Evolutionary conservation across 2,113 vertebrate genomes (phyloP), one percentile per base, ranked within the genome.

Genomic region (Herpetotheres cachinnans): DNA sequence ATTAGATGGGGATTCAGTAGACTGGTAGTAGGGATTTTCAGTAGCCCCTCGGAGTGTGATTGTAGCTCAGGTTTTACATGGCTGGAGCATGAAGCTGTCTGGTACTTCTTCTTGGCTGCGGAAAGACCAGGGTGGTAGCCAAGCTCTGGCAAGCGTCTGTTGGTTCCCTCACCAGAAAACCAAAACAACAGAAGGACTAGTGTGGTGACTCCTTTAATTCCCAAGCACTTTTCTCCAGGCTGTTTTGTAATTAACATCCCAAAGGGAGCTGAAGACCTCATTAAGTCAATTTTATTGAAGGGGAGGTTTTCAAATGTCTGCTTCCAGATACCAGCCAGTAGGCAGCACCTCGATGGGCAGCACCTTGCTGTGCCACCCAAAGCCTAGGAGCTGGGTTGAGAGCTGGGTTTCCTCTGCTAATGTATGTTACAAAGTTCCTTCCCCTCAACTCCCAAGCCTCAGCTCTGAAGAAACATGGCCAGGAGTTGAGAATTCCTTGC

Each of bases 211-310:
- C 58, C 66, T 78, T 85, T 94, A 88, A 91, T 91, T 95, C 62
- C 91, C 58, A 26, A 91, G 93, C 44, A 19, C 70, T 87, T 94
- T 82, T 82, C 95, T 91, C 74, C 67, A 11, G 90, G 90, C 89
- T 81, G 63, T 94, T 93, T 79, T 86, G 90, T 92, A 66, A 95
- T 97, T 96, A 95, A 71, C 90, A 92, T 95, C 94, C 96, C 86
- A 96, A 93, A 95, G 95, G 66, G 92, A 93, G 65, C 59, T 81
- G 82, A 66, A 86, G 92, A 66, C 92, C 86, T 93, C 76, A 83
- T 92, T 95, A 95, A 92, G 89, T 92, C 76, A 42, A 46, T 92
- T 81, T 59, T 92, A 90, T 79, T 93, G 94, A 92, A 94, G 38
- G 67, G 61, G 65, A 91, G 42, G 38, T 83, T 96, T 96, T 95